Evolutionary conservation across 30 jellyfish, hydroid and myxozoan genomes (phyloP).

Genomic region (Nemopilema nomurai): DNA sequence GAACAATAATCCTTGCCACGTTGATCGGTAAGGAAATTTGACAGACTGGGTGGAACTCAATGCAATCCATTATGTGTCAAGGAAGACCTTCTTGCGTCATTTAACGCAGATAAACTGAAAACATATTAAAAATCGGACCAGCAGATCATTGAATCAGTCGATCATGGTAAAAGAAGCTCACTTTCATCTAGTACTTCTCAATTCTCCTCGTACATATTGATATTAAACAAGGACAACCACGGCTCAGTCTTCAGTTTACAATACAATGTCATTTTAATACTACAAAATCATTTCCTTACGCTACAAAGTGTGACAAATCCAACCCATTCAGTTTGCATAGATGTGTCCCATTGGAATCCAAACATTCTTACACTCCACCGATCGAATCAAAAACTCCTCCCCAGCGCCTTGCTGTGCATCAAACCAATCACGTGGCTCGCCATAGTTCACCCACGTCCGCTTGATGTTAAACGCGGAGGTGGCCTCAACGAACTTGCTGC

Average conservation of each 20-base stretch:
- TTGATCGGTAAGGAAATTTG: too few relatives aligned
- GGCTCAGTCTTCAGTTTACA: neutral
- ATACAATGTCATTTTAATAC: neutral
- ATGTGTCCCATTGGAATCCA: slow-evolving; percentile 99
- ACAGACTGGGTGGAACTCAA: too few relatives aligned
- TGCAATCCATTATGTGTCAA: neutral
- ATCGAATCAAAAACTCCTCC: slow-evolving; percentile 88
- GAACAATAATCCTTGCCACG: too few relatives aligned
- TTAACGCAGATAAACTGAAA: too few relatives aligned
- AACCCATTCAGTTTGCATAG: slow-evolving; percentile 70
- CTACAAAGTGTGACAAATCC: neutral
- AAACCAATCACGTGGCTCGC: slow-evolving; percentile 94
- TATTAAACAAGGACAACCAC: too few relatives aligned
- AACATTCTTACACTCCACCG: slow-evolving; percentile 91
- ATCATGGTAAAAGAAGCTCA: too few relatives aligned
- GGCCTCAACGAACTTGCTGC: slow-evolving; percentile 95
- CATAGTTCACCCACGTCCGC: slow-evolving; percentile 97
- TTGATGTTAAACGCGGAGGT: slow-evolving; percentile 89
- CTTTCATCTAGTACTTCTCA: too few relatives aligned
- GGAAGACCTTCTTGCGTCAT: neutral
- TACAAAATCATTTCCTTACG: neutral
- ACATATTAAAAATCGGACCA: too few relatives aligned
- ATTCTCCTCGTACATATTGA: too few relatives aligned
- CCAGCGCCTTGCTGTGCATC: slow-evolving; percentile 92
- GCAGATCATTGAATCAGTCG: too few relatives aligned